phyloP scores from a whole-genome alignment of 2,797 vertebrate species.

The Ctenochaetus hawaiiensis region DNA sequence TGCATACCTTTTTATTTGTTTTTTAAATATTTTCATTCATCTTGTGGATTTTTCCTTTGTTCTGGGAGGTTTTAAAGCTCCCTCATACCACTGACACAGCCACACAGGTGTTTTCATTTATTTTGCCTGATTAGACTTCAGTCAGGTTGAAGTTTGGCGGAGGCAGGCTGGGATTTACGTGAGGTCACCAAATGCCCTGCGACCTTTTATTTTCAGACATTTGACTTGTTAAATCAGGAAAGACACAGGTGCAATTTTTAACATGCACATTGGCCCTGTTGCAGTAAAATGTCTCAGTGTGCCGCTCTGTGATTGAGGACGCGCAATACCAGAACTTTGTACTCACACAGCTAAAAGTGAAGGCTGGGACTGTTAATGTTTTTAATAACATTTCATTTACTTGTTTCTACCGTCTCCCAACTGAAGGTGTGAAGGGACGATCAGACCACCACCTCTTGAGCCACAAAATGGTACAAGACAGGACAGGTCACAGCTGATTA shows the following conservation, averaged over 20 bases:
- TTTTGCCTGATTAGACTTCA: conserved; percentile 21
- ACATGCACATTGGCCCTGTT: not conserved
- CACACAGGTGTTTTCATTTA: conserved; percentile 38
- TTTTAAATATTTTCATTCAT: conserved; percentile 17
- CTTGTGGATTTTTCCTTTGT: not conserved
- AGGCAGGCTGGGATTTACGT: not conserved
- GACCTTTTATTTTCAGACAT: not conserved
- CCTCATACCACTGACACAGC: not conserved
- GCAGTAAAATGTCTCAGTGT: conserved; percentile 4
- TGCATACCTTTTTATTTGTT: not conserved
- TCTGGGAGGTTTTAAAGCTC: conserved; percentile 14
- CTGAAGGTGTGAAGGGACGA: no score
- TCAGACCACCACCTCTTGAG: no score
- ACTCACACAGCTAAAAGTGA: not conserved
- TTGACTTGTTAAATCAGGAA: not conserved
- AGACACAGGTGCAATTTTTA: not conserved
- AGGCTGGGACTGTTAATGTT: not conserved
- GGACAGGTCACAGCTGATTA: no score
- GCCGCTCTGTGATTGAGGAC: not conserved
- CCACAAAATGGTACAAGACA: no score
- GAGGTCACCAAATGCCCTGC: conserved; percentile 6
- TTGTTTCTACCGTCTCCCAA: no score
- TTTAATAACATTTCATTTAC: not conserved
- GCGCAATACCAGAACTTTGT: not conserved
- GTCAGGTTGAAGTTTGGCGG: conserved; percentile 8